Evolutionary conservation across 2,888 invertebrate genomes (phyloP).

Genomic region (Heteromyza rotundicornis): DNA sequence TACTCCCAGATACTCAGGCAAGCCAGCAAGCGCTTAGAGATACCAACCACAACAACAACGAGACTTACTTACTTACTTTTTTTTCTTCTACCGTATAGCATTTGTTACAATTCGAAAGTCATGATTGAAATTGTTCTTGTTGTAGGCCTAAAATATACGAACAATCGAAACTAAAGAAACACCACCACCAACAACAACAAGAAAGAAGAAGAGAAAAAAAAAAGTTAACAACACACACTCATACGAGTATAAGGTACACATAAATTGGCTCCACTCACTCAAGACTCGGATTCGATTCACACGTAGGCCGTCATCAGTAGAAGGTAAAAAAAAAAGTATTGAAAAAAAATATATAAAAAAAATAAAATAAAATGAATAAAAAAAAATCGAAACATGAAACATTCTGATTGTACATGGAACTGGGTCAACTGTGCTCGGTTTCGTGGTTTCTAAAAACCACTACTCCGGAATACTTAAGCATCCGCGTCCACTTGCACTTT

Average conservation of each 20-base stretch:
- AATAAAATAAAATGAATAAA: conserved; percentile 20
- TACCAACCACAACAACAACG: no score
- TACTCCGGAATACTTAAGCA: conserved; percentile 58
- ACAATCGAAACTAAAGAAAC: conserved; percentile 32
- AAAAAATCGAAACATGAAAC: conserved; percentile 57
- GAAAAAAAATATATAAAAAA: conserved; percentile 10
- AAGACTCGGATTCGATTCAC: neutral
- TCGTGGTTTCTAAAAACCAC: conserved; percentile 35
- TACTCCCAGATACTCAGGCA: conserved; percentile 9
- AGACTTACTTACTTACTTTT: no score
- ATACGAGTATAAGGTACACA: no score
- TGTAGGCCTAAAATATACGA: conserved; percentile 28
- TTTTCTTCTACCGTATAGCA: no score
- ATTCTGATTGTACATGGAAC: conserved; percentile 56
- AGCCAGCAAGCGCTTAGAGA: conserved; percentile 6
- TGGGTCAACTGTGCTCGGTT: conserved; percentile 39
- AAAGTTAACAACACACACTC: conserved; percentile 5
- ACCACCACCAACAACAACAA: conserved; percentile 41
- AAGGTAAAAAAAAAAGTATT: neutral
- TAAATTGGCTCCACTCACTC: neutral
- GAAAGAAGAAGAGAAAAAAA: no score
- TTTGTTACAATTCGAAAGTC: conserved; percentile 37
- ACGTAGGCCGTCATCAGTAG: neutral
- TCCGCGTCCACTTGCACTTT: conserved; percentile 61
- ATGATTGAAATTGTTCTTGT: conserved; percentile 45